Evolutionary conservation across 2,797 vertebrate species (phyloP).

Genomic region (Danio jaintianensis): DNA sequence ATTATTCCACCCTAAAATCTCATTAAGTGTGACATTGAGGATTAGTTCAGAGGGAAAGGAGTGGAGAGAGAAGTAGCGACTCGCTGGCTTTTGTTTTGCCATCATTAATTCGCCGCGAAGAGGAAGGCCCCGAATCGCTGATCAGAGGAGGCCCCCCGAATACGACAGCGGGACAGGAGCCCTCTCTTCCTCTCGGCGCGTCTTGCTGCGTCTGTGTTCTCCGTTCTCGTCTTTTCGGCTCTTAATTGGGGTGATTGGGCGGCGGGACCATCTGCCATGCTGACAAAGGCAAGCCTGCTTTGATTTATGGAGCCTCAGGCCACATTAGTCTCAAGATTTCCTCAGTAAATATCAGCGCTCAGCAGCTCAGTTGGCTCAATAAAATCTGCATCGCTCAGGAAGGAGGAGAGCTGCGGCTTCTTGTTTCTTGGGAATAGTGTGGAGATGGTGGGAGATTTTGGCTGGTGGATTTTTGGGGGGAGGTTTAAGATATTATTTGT

Average conservation of each 20-base stretch:
- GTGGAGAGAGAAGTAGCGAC: conserved; percentile 64
- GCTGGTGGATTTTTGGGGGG: too few relatives aligned
- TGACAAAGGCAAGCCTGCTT: conserved; percentile 77
- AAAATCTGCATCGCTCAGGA: conserved; percentile 49
- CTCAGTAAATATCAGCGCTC: conserved; percentile 57
- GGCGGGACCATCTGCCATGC: conserved; percentile 76
- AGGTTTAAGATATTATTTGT: too few relatives aligned
- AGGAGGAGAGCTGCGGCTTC: conserved; percentile 25
- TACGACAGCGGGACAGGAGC: conserved; percentile 77
- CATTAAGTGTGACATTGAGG: conserved; percentile 84
- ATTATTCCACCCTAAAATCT: conserved; percentile 80
- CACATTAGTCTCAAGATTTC: conserved; percentile 71
- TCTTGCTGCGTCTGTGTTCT: conserved; percentile 49
- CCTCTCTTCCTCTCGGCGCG: conserved; percentile 35
- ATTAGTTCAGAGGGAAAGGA: conserved; percentile 73
- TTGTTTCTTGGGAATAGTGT: conserved; percentile 28
- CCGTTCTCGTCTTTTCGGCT: conserved; percentile 55
- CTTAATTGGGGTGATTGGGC: conserved; percentile 77
- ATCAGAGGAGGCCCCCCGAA: conserved; percentile 70
- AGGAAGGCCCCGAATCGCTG: conserved; percentile 66
- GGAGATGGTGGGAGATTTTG: conserved; percentile 17
- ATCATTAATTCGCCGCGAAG: conserved; percentile 78
- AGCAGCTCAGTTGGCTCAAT: conserved; percentile 43
- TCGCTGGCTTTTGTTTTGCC: conserved; percentile 75
- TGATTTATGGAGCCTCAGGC: conserved; percentile 80